Evolutionary conservation across 2,888 invertebrate genomes (phyloP).

Genomic region (Lasioglossum lativentre): DNA sequence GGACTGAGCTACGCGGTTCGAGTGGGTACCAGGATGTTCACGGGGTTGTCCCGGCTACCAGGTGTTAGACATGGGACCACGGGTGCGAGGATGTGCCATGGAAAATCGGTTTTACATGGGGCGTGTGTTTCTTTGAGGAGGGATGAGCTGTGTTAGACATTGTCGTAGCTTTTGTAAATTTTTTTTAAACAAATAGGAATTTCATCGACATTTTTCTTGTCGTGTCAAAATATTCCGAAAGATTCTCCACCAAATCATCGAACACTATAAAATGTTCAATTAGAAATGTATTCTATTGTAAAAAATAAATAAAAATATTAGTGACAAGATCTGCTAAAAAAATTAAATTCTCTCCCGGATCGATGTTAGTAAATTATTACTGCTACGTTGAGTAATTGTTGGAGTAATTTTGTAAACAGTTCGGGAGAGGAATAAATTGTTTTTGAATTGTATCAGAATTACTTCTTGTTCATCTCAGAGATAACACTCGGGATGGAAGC

Average conservation of each 20-base stretch:
- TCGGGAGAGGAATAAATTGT: not conserved
- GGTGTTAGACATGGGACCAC: slow-evolving; percentile 74
- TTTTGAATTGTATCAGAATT: not conserved
- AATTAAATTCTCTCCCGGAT: too few species aligned
- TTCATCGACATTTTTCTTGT: not conserved
- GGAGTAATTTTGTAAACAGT: not conserved
- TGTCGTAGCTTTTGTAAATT: not conserved
- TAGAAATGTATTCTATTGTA: not conserved
- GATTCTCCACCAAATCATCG: too few species aligned
- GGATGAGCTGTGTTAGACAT: slow-evolving; percentile 20
- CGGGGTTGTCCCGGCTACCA: slow-evolving; percentile 67
- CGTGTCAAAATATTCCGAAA: too few species aligned
- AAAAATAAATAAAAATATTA: too few species aligned
- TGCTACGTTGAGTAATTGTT: not conserved
- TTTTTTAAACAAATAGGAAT: not conserved
- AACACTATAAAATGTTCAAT: not conserved
- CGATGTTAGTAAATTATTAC: too few species aligned
- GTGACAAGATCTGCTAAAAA: too few species aligned
- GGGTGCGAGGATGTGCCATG: slow-evolving; percentile 70
- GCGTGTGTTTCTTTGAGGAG: not conserved
- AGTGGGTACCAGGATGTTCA: slow-evolving; percentile 70
- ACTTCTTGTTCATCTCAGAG: not conserved
- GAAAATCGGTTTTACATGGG: slow-evolving; percentile 70
- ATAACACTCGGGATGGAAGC: slow-evolving; percentile 13
- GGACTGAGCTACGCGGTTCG: slow-evolving; percentile 57